Conservation (phyloP, 2,888 invertebrate genomes). For the Coleophora flavipennella region DNA sequence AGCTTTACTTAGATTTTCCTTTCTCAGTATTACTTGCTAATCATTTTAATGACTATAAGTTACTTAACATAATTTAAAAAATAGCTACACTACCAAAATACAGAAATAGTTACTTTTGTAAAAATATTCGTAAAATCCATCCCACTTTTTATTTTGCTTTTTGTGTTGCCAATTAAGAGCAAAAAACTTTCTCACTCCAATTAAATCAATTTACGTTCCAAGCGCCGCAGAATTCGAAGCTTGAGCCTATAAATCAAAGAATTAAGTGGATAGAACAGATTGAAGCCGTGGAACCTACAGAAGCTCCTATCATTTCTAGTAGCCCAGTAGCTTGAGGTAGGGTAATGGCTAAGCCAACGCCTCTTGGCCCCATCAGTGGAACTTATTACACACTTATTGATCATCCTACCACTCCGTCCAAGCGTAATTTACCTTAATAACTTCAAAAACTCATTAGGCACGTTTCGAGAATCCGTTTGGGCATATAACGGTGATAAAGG, state of each 20-base stretch:
- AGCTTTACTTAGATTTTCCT: no score
- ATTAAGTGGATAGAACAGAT: conserved; percentile 40
- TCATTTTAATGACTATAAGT: no score
- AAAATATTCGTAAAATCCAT: no score
- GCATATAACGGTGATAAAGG: conserved; percentile 4
- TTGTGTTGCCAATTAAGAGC: not conserved
- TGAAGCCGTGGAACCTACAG: conserved; percentile 25
- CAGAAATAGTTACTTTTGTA: no score
- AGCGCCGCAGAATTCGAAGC: conserved; percentile 10
- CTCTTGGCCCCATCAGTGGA: conserved; percentile 34
- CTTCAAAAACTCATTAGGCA: conserved; percentile 55
- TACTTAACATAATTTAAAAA: no score
- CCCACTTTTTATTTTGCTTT: no score
- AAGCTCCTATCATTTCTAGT: conserved; percentile 46
- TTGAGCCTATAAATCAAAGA: conserved; percentile 43
- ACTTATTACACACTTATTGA: conserved; percentile 49
- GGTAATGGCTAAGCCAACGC: conserved; percentile 16
- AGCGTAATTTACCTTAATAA: conserved; percentile 62
- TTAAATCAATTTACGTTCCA: conserved; percentile 1
- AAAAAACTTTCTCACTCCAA: not conserved
- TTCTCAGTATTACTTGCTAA: no score
- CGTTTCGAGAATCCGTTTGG: conserved; percentile 29
- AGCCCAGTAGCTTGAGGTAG: conserved; percentile 22
- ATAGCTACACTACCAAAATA: no score
- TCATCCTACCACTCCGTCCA: conserved; percentile 33